These are phyloP conservation scores for Drosophila rhopaloa DNA, from an alignment of 1,140 invertebrate genomes.

Conservation along the genomic window DNA sequence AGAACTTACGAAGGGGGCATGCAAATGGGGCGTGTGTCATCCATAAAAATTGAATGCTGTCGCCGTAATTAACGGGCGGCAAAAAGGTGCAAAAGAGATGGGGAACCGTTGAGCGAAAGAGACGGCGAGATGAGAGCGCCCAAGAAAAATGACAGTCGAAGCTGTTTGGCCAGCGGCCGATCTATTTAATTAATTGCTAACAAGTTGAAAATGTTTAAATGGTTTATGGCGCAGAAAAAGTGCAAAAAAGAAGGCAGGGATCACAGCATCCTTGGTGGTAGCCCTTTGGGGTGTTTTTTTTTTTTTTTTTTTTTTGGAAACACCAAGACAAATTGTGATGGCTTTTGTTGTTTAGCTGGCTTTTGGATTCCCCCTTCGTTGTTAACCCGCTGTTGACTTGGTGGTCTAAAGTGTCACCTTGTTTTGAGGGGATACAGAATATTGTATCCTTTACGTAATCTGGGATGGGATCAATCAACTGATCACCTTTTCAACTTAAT, in stretches of 20 bases:
- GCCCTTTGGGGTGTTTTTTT: conserved; percentile 53
- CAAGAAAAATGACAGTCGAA: conserved; percentile 72
- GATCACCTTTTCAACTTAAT: too few species aligned
- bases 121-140: conserved; percentile 1
- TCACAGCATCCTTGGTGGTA: conserved; percentile 48
- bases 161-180: conserved; percentile 63
- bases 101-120: neutral
- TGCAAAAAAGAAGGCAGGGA: neutral
- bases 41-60: conserved; percentile 77
- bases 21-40: conserved; percentile 80
- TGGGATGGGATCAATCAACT: too few species aligned
- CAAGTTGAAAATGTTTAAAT: conserved; percentile 81
- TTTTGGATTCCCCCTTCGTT: neutral
- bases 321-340: conserved; percentile 77
- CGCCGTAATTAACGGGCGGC: conserved; percentile 62
- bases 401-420: conserved; percentile 11
- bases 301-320: neutral
- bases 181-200: conserved; percentile 84
- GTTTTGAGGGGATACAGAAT: neutral
- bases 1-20: conserved; percentile 23
- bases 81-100: neutral
- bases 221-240: conserved; percentile 55
- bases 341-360: conserved; percentile 36
- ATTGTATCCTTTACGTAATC: too few species aligned
- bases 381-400: conserved; percentile 1